Percentiles rank a stretch among this genome's conserved stretches.
Evolutionary conservation across 2,113 vertebrate genomes (phyloP).

Genomic region (Gambusia holbrooki): DNA sequence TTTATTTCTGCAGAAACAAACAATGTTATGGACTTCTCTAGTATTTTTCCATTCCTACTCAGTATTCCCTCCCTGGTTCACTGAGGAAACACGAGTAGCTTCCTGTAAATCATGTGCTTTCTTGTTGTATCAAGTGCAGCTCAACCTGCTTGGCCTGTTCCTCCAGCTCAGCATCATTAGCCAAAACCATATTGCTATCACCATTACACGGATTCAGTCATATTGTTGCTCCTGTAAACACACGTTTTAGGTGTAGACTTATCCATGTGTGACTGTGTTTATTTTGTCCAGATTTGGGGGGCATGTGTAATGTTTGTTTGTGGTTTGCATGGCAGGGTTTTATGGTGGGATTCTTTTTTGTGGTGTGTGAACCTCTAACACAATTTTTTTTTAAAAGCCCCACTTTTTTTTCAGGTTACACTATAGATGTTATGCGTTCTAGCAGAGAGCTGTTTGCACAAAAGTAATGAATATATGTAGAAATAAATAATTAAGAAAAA

Average conservation of each 20-base stretch:
- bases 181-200: constrained; percentile 52
- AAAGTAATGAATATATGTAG: too few relatives aligned
- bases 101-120: constrained; percentile 42
- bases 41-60: neutral
- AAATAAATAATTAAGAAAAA: neutral
- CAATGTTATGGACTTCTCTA: neutral
- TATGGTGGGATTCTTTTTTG: neutral
- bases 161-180: constrained; percentile 47
- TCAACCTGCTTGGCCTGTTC: constrained; percentile 60
- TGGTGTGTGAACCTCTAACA: constrained; percentile 8
- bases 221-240: constrained; percentile 71
- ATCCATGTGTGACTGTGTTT: constrained; percentile 36
- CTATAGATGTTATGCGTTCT: neutral
- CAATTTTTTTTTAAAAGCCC: fast-evolving
- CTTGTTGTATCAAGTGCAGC: constrained; percentile 55
- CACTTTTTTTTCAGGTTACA: neutral
- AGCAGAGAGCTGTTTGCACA: neutral
- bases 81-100: constrained; percentile 26
- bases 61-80: constrained; percentile 9
- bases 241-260: constrained; percentile 19
- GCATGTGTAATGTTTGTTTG: constrained; percentile 40
- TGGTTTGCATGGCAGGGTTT: constrained; percentile 21
- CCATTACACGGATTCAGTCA: constrained; percentile 42
- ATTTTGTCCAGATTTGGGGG: constrained; percentile 40
- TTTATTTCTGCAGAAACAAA: neutral